phyloP scores from a whole-genome alignment of 2,888 invertebrate genomes.

The Heliconius cydno region DNA sequence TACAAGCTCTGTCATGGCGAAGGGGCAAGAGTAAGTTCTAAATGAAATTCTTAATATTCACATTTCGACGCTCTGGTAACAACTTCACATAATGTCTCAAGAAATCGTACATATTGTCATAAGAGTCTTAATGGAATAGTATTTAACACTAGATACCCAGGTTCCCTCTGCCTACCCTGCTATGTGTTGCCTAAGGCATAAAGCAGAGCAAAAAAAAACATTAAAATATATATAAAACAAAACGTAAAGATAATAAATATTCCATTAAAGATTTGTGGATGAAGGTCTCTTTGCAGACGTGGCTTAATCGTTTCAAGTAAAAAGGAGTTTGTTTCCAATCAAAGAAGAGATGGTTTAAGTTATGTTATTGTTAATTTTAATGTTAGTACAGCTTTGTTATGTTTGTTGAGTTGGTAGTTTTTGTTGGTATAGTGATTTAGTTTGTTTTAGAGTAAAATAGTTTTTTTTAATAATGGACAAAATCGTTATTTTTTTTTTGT shows the following conservation, averaged over 20 bases:
- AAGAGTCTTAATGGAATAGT: too few species aligned
- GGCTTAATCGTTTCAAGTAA: constrained; percentile 57
- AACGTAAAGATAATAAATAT: constrained; percentile 9
- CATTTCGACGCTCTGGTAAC: too few species aligned
- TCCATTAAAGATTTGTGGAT: constrained; percentile 61
- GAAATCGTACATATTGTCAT: too few species aligned
- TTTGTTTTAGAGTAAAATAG: not conserved
- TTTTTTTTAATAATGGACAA: not conserved
- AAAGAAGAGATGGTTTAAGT: constrained; percentile 26
- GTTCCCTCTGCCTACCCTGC: too few species aligned
- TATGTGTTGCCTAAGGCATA: too few species aligned
- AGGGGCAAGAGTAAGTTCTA: too few species aligned
- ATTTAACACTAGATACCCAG: too few species aligned
- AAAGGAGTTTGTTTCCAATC: constrained; percentile 46
- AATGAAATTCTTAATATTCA: too few species aligned
- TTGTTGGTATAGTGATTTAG: not conserved
- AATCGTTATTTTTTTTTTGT: not conserved
- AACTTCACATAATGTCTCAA: too few species aligned
- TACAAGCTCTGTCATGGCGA: too few species aligned
- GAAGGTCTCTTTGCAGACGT: constrained; percentile 56
- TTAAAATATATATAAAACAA: not conserved
- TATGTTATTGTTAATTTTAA: constrained; percentile 2
- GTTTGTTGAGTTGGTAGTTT: not conserved
- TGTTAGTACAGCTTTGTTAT: not conserved
- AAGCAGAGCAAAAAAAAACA: not conserved